A percentile compares a stretch with the other conserved stretches of the same genome.
These are phyloP conservation scores for Melipona beecheii DNA, from an alignment of 2,888 invertebrate genomes.

Conservation along the genomic window DNA sequence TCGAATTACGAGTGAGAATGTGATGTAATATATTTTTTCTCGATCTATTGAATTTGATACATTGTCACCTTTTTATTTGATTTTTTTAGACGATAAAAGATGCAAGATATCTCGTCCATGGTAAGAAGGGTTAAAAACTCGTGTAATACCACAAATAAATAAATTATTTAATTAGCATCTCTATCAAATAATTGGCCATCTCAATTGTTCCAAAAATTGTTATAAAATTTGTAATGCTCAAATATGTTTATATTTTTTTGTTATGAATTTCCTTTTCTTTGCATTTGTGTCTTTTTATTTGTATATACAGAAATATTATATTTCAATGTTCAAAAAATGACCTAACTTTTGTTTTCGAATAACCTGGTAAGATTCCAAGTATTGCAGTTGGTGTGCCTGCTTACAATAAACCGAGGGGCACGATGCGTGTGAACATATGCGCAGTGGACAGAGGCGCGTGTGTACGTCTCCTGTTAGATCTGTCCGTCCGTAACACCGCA, in stretches of 20 bases:
- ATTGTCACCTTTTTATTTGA: background rate
- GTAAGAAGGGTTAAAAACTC: no score
- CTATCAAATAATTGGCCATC: background rate
- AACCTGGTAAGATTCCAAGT: conserved; percentile 23
- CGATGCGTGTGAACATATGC: conserved; percentile 59
- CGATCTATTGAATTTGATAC: background rate
- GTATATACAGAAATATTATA: background rate
- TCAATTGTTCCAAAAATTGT: background rate
- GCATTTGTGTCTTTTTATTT: background rate
- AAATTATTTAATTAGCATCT: background rate
- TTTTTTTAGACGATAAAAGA: background rate
- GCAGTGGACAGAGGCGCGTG: conserved; percentile 64
- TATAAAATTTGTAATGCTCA: background rate
- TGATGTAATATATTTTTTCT: background rate
- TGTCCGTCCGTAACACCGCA: conserved; percentile 63
- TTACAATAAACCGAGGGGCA: conserved; percentile 5
- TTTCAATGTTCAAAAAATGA: conserved; percentile 4
- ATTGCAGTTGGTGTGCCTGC: conserved; percentile 53
- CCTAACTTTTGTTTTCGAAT: conserved; percentile 16
- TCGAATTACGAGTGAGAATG: no score
- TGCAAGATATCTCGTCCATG: background rate
- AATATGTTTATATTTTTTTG: background rate
- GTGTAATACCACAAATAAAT: background rate
- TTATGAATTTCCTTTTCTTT: no score
- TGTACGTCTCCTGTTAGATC: conserved; percentile 64